Conservation (phyloP, 2,113 vertebrate genomes). For the Gymnarchus niloticus region DNA sequence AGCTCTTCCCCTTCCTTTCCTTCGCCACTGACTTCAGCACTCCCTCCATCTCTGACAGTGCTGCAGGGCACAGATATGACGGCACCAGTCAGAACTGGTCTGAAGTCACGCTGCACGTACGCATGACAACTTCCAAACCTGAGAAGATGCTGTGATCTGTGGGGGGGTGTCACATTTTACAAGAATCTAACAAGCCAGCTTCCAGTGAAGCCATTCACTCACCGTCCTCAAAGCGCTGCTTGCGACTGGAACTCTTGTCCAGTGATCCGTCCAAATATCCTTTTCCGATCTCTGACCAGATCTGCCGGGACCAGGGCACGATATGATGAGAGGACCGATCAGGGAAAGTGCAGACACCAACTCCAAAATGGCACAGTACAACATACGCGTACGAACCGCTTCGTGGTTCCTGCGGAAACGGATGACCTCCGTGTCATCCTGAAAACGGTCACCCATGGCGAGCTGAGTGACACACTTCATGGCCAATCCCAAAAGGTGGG, state of each 20-base stretch:
- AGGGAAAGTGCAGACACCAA: background rate
- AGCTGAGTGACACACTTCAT: conserved; percentile 86
- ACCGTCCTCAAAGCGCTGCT: conserved; percentile 82
- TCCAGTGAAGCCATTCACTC: conserved; percentile 36
- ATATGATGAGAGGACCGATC: too few species aligned
- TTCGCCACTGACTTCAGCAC: conserved; percentile 75
- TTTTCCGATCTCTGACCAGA: conserved; percentile 94
- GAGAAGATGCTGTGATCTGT: background rate
- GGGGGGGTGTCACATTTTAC: background rate
- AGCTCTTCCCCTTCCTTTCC: conserved; percentile 68
- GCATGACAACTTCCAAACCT: background rate
- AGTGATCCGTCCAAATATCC: conserved; percentile 90
- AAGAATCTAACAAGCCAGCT: background rate
- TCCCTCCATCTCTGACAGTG: conserved; percentile 79
- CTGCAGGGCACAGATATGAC: conserved; percentile 50
- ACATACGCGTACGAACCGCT: conserved; percentile 54
- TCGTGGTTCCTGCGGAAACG: conserved; percentile 86
- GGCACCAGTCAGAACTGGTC: background rate
- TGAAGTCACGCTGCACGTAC: background rate
- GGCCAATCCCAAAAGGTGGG: conserved; percentile 86
- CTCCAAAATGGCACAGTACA: background rate
- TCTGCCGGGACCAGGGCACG: conserved; percentile 54
- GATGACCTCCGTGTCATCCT: conserved; percentile 76
- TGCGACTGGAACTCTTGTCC: conserved; percentile 82
- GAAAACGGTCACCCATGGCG: conserved; percentile 79